Percentiles rank a stretch among this genome's conserved stretches.
phyloP scores from a whole-genome alignment of 2,113 vertebrate genomes.

The Gavialis gangeticus region DNA sequence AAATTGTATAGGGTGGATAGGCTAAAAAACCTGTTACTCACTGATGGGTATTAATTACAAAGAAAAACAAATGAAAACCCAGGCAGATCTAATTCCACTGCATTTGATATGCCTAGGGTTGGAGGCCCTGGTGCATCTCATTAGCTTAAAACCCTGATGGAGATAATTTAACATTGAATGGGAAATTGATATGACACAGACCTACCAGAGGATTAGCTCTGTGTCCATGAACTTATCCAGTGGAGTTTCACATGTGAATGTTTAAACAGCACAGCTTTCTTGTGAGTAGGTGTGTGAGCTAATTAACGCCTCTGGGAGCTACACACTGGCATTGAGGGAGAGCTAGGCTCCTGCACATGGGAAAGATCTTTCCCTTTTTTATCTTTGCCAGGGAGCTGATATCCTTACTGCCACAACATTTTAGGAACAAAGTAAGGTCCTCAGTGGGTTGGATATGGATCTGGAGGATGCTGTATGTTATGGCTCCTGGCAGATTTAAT shows the following conservation, averaged over 20 bases:
- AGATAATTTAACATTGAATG: constrained; percentile 68
- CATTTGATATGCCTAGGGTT: constrained; percentile 72
- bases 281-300: constrained; percentile 11
- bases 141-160: constrained; percentile 72
- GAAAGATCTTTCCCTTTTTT: not conserved
- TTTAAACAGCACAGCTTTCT: constrained; percentile 10
- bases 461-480: not conserved
- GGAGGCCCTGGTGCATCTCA: constrained; percentile 70
- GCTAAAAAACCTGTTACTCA: constrained; percentile 13
- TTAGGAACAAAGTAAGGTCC: not conserved
- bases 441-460: not conserved
- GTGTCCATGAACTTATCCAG: constrained; percentile 50
- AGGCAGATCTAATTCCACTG: constrained; percentile 31
- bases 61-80: constrained; percentile 53
- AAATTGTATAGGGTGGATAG: not conserved
- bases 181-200: constrained; percentile 81
- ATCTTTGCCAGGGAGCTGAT: not conserved
- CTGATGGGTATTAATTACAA: constrained; percentile 65
- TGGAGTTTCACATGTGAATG: constrained; percentile 53
- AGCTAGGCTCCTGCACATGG: not conserved
- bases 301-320: constrained; percentile 47
- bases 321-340: not conserved
- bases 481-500: not conserved
- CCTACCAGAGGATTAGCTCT: constrained; percentile 70
- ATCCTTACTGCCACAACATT: no score